These are phyloP conservation scores for Glandiceps talaboti DNA, from an alignment of 53 echinoderm and acorn worm genomes.

Conservation along the genomic window DNA sequence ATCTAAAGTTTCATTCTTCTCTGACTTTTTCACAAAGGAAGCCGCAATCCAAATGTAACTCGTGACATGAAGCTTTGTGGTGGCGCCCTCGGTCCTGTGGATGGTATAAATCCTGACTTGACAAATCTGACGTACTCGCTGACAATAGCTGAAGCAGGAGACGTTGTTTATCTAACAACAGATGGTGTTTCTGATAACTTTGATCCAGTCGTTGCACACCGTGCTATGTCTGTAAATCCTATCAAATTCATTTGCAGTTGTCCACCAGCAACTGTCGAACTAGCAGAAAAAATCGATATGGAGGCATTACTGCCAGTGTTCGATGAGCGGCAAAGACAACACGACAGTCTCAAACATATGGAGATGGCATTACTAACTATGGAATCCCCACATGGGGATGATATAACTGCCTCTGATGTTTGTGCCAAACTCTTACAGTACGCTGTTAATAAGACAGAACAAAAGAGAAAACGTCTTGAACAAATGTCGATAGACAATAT, in stretches of 20 bases:
- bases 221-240: conserved; percentile 14
- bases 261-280: neutral
- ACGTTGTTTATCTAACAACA: conserved; percentile 30
- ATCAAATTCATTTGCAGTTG: neutral
- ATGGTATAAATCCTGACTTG: conserved; percentile 35
- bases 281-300: neutral
- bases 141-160: conserved; percentile 29
- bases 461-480: conserved; percentile 20
- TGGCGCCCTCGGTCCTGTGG: conserved; percentile 38
- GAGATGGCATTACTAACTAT: conserved; percentile 1
- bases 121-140: conserved; percentile 40
- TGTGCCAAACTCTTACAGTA: conserved; percentile 31
- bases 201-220: conserved; percentile 32
- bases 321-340: conserved; percentile 18
- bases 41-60: conserved; percentile 21
- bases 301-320: neutral
- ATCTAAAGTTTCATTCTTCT: no score
- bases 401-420: conserved; percentile 14
- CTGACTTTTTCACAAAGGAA: conserved; percentile 14
- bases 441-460: conserved; percentile 13
- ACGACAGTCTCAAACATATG: conserved; percentile 12
- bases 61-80: conserved; percentile 38
- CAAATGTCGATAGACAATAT: conserved; percentile 1
- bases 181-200: conserved; percentile 52
- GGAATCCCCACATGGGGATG: conserved; percentile 13